A percentile compares a stretch with the other conserved stretches of the same genome.
Evolutionary conservation across 2,888 invertebrate genomes (phyloP).

Genomic region (Conchocele bisecta): DNA sequence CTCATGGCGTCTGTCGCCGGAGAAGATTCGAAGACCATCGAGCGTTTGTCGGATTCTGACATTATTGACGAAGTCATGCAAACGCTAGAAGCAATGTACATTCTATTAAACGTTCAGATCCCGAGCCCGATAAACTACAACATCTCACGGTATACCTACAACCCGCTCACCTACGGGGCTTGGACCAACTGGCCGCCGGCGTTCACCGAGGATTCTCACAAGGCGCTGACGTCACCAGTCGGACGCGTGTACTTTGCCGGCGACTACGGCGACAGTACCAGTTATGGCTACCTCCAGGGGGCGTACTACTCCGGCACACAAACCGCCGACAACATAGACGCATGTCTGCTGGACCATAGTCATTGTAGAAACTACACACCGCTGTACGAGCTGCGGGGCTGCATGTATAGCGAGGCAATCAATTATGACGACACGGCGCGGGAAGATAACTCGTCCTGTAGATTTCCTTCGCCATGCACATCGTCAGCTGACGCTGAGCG

Average conservation of each 20-base stretch:
- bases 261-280: neutral
- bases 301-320: neutral
- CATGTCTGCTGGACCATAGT: neutral
- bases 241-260: neutral
- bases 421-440: neutral
- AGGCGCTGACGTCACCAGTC: conserved; percentile 5
- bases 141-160: neutral
- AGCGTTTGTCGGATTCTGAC: neutral
- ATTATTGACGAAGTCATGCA: neutral
- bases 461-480: neutral
- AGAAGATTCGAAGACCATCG: neutral
- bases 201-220: neutral
- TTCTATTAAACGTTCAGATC: neutral
- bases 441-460: neutral
- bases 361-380: neutral
- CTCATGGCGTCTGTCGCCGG: neutral
- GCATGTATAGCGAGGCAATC: neutral
- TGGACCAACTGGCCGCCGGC: conserved; percentile 4
- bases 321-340: neutral
- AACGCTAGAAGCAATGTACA: neutral
- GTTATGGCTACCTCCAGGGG: conserved; percentile 9
- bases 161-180: neutral
- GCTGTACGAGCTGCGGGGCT: neutral
- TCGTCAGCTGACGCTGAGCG: neutral
- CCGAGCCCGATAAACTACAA: neutral